Base-by-base conservation (phyloP, 2,888 invertebrate genomes). In the Drosophila kanekoi region DNA sequence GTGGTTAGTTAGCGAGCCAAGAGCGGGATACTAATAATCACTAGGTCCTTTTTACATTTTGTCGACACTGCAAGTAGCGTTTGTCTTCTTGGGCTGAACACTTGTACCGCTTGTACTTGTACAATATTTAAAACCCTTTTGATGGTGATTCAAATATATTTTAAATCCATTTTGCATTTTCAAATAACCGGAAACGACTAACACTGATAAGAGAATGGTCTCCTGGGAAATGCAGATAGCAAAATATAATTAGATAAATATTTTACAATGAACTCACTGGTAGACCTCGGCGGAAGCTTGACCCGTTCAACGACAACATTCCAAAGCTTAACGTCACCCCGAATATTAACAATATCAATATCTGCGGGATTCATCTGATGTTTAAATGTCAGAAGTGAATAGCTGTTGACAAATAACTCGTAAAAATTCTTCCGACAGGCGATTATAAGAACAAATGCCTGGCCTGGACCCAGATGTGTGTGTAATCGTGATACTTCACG, bases 261-360 rank as follows among this genome's bases (percentile, higher is more conserved):
- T 20, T 14, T 28, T 5, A 18, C 13, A 13, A 4, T 18, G 1
- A 2, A 37, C 54, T 57, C 41, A 72, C 75, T 37, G 20, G 11
- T 9, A 3, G 40, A n/a, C 9, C 10, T 1, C 5, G 0, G 6
- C 2, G 57, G 37, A n/a, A 43, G 5, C 13, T 18, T 41, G n/a
- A 28, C 11, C n/a, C n/a, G 59, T n/a, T 71, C 80, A 10, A 82
- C 20, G 1, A 54, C 49, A 6, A 90, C 81, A 38, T 81, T 74
- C 69, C 93, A 91, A 0, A 96, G 93, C 52, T 94, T 93, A 6
- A 96, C 92, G 88, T 96, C 96, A 0, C 96, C 96, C 44, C 94
- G 93, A 61, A 97, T 93, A 61, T 94, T 93, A 13, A 97, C 84
- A 0, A 95, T 95, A 66, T 95, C 94, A 33, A 96, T 94, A 0